A percentile compares a stretch with the other conserved stretches of the same genome.
Evolutionary conservation across 2,888 invertebrate species (phyloP).

Genomic region (Lordiphosa fenestrarum): DNA sequence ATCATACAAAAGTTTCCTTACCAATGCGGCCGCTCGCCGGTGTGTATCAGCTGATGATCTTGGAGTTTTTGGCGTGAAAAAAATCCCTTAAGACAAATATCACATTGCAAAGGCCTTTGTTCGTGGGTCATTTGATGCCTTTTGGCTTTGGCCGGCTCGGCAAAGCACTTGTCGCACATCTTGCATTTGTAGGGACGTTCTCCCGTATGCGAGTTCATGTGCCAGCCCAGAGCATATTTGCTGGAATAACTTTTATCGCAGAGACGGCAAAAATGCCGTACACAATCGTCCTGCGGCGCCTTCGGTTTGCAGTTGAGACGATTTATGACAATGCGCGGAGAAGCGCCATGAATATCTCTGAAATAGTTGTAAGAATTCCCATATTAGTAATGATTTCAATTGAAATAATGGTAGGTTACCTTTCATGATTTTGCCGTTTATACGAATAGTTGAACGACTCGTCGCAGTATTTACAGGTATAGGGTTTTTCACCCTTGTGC

Average conservation of each 20-base stretch:
- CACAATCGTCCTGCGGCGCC: background rate
- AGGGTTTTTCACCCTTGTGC: constrained; percentile 83
- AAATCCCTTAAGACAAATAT: constrained; percentile 55
- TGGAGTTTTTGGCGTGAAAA: constrained; percentile 41
- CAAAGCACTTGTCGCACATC: constrained; percentile 80
- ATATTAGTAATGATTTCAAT: background rate
- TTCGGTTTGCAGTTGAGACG: constrained; percentile 27
- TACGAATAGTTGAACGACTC: constrained; percentile 83
- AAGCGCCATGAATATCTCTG: constrained; percentile 53
- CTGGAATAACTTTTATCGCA: constrained; percentile 69
- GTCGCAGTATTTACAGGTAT: constrained; percentile 84
- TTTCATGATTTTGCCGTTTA: constrained; percentile 84
- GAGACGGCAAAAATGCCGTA: constrained; percentile 58
- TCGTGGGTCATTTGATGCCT: constrained; percentile 53
- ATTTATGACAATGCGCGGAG: constrained; percentile 46
- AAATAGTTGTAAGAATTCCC: background rate
- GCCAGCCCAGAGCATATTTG: constrained; percentile 80
- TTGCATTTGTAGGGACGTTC: constrained; percentile 81
- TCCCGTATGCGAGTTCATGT: constrained; percentile 83
- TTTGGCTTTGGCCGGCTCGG: constrained; percentile 35
- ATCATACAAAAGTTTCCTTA: background rate
- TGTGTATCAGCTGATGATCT: constrained; percentile 52
- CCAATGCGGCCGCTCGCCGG: constrained; percentile 61
- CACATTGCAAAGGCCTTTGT: constrained; percentile 55
- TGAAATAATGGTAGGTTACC: constrained; percentile 77